Base-by-base conservation (phyloP, 2,888 invertebrate genomes). In the Branchellion lobata region DNA sequence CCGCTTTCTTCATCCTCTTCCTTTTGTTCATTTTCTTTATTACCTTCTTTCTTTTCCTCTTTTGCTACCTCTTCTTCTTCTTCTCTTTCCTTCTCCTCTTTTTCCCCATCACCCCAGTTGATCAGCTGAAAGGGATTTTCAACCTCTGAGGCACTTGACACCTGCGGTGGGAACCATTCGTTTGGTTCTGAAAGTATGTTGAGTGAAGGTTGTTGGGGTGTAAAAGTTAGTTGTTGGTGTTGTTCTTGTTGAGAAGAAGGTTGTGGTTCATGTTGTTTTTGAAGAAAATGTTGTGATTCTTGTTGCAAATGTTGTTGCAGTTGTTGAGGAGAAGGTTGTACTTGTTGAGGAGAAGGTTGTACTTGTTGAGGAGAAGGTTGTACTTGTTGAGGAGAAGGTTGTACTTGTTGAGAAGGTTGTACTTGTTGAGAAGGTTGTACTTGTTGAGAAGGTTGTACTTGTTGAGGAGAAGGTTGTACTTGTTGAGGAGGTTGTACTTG, bases 371-470 rank as follows among this genome's bases (percentile, higher is more conserved):
- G 27, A 57, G 0, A 14, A 73, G 1, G 36, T 51, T 73, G 73
- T 51, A 18, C 11, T 8, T 57, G 74, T 31, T 31, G 33, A n/a
- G 27, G 34, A 72, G 1, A 33, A 73, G n/a, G 34, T 1, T 33
- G 61, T 31, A 21, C 57, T 24, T 74, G 61, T 57, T 53, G 65
- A 61, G 73, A 29, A 73, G 74, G 72, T 73, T 47, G n/a, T 34
- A 27, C 36, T 40, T 51, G 31, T n/a, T 21, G 27, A 51, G 29
- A n/a, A 0, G 14, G 79, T 47, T 51, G 72, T 47, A 1, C n/a
- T 31, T 31, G 36, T 1, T 24, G 24, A n/a, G 71, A 29, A 11
- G 71, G 5, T 5, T 27, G 21, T n/a, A 29, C n/a, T 21, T 33
- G 5, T 65, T 3, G 65, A n/a, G n/a, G n/a, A n/a, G n/a, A n/a